These are phyloP conservation scores for Ardeotis arabs DNA, from an alignment of 2,113 vertebrate species.

Conservation along the genomic window DNA sequence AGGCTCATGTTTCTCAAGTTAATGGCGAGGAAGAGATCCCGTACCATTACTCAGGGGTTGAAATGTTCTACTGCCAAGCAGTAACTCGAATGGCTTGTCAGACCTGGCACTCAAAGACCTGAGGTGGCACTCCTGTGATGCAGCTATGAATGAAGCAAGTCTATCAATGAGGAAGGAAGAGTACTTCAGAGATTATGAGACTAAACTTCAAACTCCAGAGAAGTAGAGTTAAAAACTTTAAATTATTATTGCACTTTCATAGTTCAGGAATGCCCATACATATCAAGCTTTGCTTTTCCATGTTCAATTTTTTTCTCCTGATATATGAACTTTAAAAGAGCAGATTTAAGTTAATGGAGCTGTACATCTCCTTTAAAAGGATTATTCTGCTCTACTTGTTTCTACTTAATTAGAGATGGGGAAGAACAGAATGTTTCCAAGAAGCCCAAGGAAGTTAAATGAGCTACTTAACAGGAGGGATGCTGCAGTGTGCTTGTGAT, in stretches of 20 bases:
- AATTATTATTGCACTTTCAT: neutral
- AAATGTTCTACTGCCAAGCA: neutral
- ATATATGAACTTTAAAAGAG: neutral
- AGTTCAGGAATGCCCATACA: neutral
- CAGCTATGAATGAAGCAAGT: neutral
- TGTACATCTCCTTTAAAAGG: neutral
- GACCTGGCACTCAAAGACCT: neutral
- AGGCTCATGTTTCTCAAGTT: neutral
- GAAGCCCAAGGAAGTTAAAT: neutral
- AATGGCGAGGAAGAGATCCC: neutral
- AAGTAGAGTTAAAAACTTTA: neutral
- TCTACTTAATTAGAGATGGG: neutral
- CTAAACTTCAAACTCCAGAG: neutral
- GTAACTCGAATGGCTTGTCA: neutral
- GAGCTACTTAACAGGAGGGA: neutral
- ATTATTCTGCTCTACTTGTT: neutral
- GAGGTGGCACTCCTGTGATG: neutral
- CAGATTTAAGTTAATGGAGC: neutral
- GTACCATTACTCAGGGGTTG: accelerated
- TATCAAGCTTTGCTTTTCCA: neutral
- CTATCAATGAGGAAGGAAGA: neutral
- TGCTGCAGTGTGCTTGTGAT: neutral
- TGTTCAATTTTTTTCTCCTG: accelerated
- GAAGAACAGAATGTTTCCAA: neutral
- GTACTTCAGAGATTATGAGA: neutral